These are phyloP conservation scores for Gymnorhina tibicen DNA, from an alignment of 2,113 vertebrate species.

Conservation along the genomic window DNA sequence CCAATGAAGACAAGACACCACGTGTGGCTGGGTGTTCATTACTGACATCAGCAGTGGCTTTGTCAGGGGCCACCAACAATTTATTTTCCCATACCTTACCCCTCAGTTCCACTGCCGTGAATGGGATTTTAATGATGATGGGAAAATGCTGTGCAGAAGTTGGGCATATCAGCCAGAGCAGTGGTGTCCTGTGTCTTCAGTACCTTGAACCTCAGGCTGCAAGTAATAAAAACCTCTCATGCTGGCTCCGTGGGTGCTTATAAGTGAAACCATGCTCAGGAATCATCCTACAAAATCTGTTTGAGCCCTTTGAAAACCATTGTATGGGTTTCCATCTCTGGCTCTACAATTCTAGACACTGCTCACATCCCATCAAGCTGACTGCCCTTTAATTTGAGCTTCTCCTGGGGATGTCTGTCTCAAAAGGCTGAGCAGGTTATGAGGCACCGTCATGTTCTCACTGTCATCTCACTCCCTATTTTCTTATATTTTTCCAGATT, in stretches of 20 bases:
- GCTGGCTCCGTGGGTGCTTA: neutral
- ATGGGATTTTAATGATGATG: neutral
- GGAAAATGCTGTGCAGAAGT: neutral
- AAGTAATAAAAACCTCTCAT: neutral
- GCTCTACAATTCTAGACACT: neutral
- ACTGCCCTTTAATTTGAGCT: neutral
- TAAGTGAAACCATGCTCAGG: neutral
- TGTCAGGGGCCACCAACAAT: neutral
- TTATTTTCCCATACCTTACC: neutral
- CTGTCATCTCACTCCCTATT: neutral
- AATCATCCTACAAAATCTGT: neutral
- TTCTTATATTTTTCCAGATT: neutral
- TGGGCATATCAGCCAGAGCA: fast-evolving
- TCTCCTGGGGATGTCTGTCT: neutral
- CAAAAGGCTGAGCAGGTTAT: neutral
- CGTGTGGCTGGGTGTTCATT: neutral
- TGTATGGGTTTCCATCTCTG: neutral
- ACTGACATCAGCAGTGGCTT: neutral
- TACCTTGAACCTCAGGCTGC: neutral
- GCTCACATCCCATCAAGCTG: neutral
- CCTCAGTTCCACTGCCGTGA: neutral
- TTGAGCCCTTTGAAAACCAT: neutral
- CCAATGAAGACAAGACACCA: neutral
- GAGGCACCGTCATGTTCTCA: neutral
- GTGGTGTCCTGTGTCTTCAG: neutral